A percentile compares a stretch with the other conserved stretches of the same genome.
Evolutionary conservation across 2,888 invertebrate species (phyloP).

Genomic region (Myopa tessellatipennis): DNA sequence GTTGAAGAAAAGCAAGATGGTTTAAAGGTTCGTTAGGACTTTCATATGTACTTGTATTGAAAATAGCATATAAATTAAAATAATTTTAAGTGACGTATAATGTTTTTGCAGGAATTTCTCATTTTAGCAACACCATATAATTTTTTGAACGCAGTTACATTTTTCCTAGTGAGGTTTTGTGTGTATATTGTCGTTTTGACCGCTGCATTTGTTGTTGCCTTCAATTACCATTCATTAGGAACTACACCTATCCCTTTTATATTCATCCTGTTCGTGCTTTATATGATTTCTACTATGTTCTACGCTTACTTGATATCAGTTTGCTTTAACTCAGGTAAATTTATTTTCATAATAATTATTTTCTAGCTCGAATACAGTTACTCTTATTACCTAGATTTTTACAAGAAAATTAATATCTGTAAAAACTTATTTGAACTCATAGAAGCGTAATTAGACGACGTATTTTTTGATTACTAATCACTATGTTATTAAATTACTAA

Average conservation of each 20-base stretch:
- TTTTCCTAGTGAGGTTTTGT: conserved; percentile 60
- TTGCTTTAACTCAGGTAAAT: conserved; percentile 64
- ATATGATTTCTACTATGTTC: conserved; percentile 60
- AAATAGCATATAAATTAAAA: background rate
- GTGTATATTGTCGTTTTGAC: conserved; percentile 54
- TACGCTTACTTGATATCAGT: conserved; percentile 65
- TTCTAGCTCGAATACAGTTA: no score
- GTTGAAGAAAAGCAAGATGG: conserved; percentile 74
- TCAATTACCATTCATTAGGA: conserved; percentile 55
- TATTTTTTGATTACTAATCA: no score
- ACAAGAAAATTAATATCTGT: background rate
- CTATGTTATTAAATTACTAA: background rate
- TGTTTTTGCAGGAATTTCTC: conserved; percentile 57
- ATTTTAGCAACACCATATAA: conserved; percentile 64
- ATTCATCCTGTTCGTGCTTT: conserved; percentile 56
- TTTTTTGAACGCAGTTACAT: conserved; percentile 64
- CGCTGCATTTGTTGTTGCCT: conserved; percentile 52
- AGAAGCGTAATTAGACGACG: no score
- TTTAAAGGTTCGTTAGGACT: conserved; percentile 67
- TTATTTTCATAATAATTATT: no score
- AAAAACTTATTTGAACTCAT: no score
- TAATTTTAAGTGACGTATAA: background rate
- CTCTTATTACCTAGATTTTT: background rate
- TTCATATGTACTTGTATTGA: background rate
- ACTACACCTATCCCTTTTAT: conserved; percentile 52